These are phyloP conservation scores for Theonella swinhoei DNA, from an alignment of 37 sponge, comb jelly and placozoan genomes.

Conservation along the genomic window DNA sequence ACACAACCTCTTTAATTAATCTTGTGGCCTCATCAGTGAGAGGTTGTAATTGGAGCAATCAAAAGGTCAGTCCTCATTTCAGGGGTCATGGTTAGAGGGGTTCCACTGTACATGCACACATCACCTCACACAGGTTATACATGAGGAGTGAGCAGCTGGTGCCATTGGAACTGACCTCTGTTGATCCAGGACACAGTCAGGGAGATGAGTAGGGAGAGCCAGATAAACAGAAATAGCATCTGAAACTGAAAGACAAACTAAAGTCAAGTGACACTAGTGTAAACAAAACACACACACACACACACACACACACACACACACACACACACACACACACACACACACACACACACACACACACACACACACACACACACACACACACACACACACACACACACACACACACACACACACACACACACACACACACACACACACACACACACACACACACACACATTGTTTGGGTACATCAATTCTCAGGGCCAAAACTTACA, in stretches of 20 bases:
- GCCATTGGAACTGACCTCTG: not conserved
- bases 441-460: too few species aligned
- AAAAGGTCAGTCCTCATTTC: too few species aligned
- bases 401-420: not conserved
- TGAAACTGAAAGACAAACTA: conserved; percentile 13
- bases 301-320: not conserved
- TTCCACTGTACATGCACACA: too few species aligned
- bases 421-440: too few species aligned
- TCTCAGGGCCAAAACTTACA: too few species aligned
- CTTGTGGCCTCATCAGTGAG: too few species aligned
- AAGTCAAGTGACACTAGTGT: not conserved
- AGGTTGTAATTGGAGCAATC: too few species aligned
- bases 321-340: not conserved
- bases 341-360: too few species aligned
- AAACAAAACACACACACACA: not conserved
- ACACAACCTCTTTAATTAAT: not conserved
- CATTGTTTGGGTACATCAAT: too few species aligned
- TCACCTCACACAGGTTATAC: not conserved
- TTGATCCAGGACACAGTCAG: conserved; percentile 34
- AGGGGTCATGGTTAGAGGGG: too few species aligned
- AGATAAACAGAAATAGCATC: conserved; percentile 43
- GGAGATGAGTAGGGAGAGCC: conserved; percentile 40
- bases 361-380: too few species aligned
- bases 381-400: not conserved
- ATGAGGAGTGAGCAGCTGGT: not conserved